Evolutionary conservation across 2,113 vertebrate genomes (phyloP), one percentile per base, ranked within the genome.

Genomic region (Nesoenas mayeri): DNA sequence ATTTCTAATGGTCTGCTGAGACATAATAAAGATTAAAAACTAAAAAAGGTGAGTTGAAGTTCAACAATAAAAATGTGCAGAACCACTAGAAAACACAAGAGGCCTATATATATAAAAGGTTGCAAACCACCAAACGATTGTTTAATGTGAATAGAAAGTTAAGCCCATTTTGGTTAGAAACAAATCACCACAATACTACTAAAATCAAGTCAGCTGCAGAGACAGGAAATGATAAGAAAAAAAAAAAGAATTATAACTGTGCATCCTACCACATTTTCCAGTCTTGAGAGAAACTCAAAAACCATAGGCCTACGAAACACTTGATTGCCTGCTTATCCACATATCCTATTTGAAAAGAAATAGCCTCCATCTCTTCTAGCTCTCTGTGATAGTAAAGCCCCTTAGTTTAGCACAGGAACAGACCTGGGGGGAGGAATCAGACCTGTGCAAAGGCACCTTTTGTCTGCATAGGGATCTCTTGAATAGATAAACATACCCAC

Each of bases 381-480:
- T 85, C 54, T 85, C 31, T 44, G 42, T 20, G 40, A 64, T 2
- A 75, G 38, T 73, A 65, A 73, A 92, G 36, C 56, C 44, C 74
- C 42, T 54, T 38, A 26, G 32, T 38, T 84, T 31, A 44, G 29
- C 66, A 50, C 1, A 54, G 38, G 20, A 47, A 86, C 3, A 25
- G 34, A 56, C 18, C 19, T 36, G 29, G 6, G 9, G 60, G 6
- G 12, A 29, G 79, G 51, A 85, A 26, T 29, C 79, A 93, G 71
- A 88, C 77, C 79, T 58, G 65, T 62, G 57, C 87, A 62, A 71
- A 97, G 86, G 82, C 93, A 74, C 73, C 77, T 96, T 94, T 64
- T 93, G 77, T 84, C 85, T 93, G 84, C 22, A 60, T 3, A 70
- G 75, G 56, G 92, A 79, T 79, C 70, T 72, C 89, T 78, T 70